Evolutionary conservation across 2,888 invertebrate species (phyloP).

Genomic region (Drosophila subsilvestris): DNA sequence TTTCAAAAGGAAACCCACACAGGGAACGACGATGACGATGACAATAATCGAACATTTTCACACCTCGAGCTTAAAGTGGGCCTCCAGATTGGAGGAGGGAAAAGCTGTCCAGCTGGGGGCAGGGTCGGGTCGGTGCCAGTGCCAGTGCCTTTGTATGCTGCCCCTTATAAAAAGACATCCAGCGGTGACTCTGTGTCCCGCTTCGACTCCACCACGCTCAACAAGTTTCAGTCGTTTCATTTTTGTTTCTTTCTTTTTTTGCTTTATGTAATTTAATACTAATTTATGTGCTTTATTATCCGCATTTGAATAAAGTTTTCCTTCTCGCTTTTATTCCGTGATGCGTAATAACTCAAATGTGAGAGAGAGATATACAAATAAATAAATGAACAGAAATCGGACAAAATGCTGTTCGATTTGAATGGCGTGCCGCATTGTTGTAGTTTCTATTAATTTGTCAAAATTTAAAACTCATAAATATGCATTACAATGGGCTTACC

Average conservation of each 20-base stretch:
- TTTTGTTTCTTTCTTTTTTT: slow-evolving; percentile 13
- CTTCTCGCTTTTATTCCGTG: slow-evolving; percentile 41
- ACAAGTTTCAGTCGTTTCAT: slow-evolving; percentile 56
- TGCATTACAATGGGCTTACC: slow-evolving; percentile 48
- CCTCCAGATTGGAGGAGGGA: slow-evolving; percentile 44
- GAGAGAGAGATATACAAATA: neutral
- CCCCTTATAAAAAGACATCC: slow-evolving; percentile 61
- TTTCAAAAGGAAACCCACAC: slow-evolving; percentile 34
- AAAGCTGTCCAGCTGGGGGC: slow-evolving; percentile 36
- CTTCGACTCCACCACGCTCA: slow-evolving; percentile 39
- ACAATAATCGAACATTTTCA: slow-evolving; percentile 82
- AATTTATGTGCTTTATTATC: slow-evolving; percentile 78
- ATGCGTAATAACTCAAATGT: slow-evolving; percentile 42
- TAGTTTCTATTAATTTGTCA: slow-evolving; percentile 72
- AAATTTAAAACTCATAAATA: slow-evolving; percentile 67
- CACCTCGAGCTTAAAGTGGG: slow-evolving; percentile 78
- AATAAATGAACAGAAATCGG: slow-evolving; percentile 24
- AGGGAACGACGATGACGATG: slow-evolving; percentile 54
- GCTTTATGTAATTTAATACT: slow-evolving; percentile 75
- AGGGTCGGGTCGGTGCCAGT: slow-evolving; percentile 17
- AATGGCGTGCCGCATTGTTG: slow-evolving; percentile 53
- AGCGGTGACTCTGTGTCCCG: slow-evolving; percentile 45
- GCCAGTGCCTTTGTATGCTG: slow-evolving; percentile 40
- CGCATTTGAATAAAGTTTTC: slow-evolving; percentile 66
- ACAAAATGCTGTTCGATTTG: slow-evolving; percentile 51